Conservation (phyloP, 2,888 invertebrate genomes). For the Aromia moschata region DNA sequence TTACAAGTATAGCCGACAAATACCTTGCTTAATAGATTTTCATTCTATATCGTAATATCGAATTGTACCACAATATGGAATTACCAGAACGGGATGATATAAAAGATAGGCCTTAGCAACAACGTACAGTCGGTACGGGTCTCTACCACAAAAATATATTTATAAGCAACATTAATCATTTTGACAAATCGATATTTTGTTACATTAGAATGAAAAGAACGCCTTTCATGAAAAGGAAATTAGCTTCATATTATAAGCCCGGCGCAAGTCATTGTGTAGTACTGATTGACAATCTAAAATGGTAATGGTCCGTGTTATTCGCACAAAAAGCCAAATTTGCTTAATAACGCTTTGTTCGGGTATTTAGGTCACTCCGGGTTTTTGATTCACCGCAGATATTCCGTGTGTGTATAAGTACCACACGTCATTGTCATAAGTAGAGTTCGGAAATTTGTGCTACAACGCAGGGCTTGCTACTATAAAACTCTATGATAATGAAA, state of each 20-base stretch:
- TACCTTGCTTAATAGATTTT: too few species aligned
- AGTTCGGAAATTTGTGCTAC: too few species aligned
- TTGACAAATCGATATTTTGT: constrained; percentile 23
- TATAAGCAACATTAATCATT: constrained; percentile 15
- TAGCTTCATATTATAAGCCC: constrained; percentile 24
- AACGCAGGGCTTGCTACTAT: too few species aligned
- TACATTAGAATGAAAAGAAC: constrained; percentile 20
- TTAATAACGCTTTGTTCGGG: constrained; percentile 12
- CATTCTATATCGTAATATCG: too few species aligned
- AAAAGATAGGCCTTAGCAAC: too few species aligned
- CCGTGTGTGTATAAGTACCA: too few species aligned
- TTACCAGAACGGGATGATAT: too few species aligned
- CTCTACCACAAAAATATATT: constrained; percentile 10
- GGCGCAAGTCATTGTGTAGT: constrained; percentile 49
- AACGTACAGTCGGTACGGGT: too few species aligned
- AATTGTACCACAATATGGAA: too few species aligned
- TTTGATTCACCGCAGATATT: not conserved
- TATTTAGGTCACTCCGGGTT: constrained; percentile 1
- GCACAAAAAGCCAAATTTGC: constrained; percentile 1
- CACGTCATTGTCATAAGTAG: not conserved
- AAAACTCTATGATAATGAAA: too few species aligned
- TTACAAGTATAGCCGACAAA: too few species aligned
- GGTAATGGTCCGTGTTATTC: constrained; percentile 21
- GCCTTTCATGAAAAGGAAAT: constrained; percentile 26
- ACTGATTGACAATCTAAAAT: constrained; percentile 49